Base-by-base conservation (phyloP, 2,888 invertebrate genomes). In the Gisinianus flammeolus region DNA sequence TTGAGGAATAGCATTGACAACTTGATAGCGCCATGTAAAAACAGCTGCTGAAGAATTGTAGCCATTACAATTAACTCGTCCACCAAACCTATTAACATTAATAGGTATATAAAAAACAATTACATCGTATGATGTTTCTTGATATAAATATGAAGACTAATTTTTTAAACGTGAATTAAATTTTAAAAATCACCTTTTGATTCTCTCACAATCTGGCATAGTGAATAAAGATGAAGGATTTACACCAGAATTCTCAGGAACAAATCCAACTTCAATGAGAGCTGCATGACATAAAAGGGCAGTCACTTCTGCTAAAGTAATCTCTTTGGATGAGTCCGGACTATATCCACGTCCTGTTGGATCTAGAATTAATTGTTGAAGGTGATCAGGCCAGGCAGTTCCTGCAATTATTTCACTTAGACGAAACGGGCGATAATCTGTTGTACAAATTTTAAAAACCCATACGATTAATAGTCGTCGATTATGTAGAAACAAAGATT, bases 211-310 rank as follows among this genome's bases (percentile, higher is more conserved):
- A 33, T 75, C 75, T 6, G 52, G 28, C 44, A 68, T 30, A 10
- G 31, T 62, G 16, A 62, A 58, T 69, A 68, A 24, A 69, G 67
- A 44, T 12, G 33, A 31, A 8, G 76, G 76, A 33, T 24, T 26
- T 1, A 64, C 24, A 26, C 24, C 5, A 35, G 16, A 33, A 68
- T 74, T 54, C 4, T 68, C 28, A 31, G 78, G 73, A 58, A 74
- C n/a, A 44, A 78, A 73, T 22, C 78, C 78, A 16, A 74, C 62
- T 74, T 78, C 78, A 28, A 78, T 31, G 0, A 78, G 12, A 6
- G 66, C 69, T 12, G n/a, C 30, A 56, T 78, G 78, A 26, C 67
- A 66, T 16, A 78, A 26, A 6, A 78, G 30, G 2, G 73, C 68
- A 1, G 66, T 33, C 8, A 78, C n/a, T 44, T 78, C 78, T 3